Evolutionary conservation across 2,113 vertebrate species (phyloP), one percentile per base, ranked within the genome.

Genomic region (Oncorhynchus tshawytscha): DNA sequence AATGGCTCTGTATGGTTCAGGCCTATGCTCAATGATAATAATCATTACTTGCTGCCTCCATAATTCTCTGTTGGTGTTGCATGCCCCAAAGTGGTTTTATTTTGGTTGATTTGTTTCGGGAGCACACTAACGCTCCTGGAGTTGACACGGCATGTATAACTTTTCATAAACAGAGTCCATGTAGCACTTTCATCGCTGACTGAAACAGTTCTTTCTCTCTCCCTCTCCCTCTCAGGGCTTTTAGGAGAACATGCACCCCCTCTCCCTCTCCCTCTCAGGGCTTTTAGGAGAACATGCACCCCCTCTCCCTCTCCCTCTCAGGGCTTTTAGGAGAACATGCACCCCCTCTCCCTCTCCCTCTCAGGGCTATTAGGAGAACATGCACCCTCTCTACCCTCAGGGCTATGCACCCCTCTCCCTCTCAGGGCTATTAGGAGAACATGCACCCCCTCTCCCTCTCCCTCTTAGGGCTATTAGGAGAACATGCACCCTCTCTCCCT

Each of bases 111-210:
- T 67, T 51, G 64, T 67, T 67, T 74, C 45, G 65, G 64, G 70
- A 25, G 34, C 45, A 49, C 79, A 75, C 75, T 68, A 79, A 71
- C 4, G 57, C 34, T 24, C 57, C 31, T 59, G 54, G 31, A 65
- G 54, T 78, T 74, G 66, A 45, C 39, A 45, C 76, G 71, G 69
- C 69, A 59, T 76, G 57, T 81, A 82, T 75, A 81, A 84, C 78
- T 49, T 86, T 81, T 75, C 75, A 81, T 78, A 75, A 85, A 78
- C 51, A 67, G 76, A 80, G 67, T 62, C 70, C 71, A 60, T 39
- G 73, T 67, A 15, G 60, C 15, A 20, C 70, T 59, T 27, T 66
- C 3, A 51, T 34, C 64, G 59, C 69, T 3, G 1, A 29, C 57
- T 83, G 70, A 79, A 83, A 81, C 77, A 86, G 83, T 86, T 70